Evolutionary conservation across 2,888 invertebrate genomes (phyloP).

Genomic region (Oegoconia quadripuncta): DNA sequence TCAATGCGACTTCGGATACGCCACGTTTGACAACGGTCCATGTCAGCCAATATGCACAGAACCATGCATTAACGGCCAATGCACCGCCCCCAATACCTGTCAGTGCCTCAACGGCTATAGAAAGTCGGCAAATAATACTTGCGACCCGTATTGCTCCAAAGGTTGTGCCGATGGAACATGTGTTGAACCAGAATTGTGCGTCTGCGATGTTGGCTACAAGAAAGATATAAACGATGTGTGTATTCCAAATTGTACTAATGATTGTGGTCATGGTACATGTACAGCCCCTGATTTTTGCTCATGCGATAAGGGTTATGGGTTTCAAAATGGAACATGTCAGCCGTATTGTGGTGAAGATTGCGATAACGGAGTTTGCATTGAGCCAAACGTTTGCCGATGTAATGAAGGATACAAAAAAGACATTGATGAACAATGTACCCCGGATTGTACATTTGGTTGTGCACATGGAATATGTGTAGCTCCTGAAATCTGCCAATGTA

Average conservation of each 20-base stretch:
- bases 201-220: conserved; percentile 25
- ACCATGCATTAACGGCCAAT: conserved; percentile 65
- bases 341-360: conserved; percentile 2
- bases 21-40: conserved; percentile 11
- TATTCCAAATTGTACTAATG: conserved; percentile 25
- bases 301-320: conserved; percentile 27
- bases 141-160: conserved; percentile 33
- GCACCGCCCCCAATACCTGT: conserved; percentile 66
- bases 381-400: neutral
- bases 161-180: conserved; percentile 33
- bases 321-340: conserved; percentile 13
- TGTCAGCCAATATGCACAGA: conserved; percentile 46
- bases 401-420: neutral
- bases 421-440: no score
- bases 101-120: conserved; percentile 60
- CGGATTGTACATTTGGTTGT: neutral
- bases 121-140: conserved; percentile 26
- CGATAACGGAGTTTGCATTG: neutral
- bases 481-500: conserved; percentile 21
- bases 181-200: conserved; percentile 29
- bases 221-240: conserved; percentile 18
- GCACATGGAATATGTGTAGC: conserved; percentile 13
- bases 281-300: conserved; percentile 41
- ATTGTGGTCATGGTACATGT: conserved; percentile 46
- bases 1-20: conserved; percentile 28